Base-by-base conservation (phyloP, 2,888 invertebrate genomes). In the Salticus scenicus region DNA sequence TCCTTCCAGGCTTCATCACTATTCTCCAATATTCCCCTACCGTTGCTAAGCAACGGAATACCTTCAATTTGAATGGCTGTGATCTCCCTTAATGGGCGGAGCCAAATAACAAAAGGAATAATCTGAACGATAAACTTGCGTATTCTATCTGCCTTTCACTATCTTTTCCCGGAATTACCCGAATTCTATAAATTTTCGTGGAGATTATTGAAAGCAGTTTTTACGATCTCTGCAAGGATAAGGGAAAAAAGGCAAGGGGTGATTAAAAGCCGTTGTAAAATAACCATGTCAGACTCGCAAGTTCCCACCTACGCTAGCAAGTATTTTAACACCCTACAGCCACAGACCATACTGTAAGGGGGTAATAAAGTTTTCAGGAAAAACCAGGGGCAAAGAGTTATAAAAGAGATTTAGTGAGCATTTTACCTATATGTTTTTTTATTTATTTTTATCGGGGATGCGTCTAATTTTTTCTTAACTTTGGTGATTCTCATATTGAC, bases 191-290 rank as follows among this genome's bases (percentile, higher is more conserved):
- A 85, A 85, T 85, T 79, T 79, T 79, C 74, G 17, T 57, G 47
- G 14, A 64, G 79, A 63, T 66, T 82, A 82, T 71, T 82, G 82
- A 76, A 79, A 69, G 57, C 57, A 64, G 74, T 63, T 79, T n/a
- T 85, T 85, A 85, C 74, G 84, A 78, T 63, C 78, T 24, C n/a
- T 37, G 37, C 75, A 70, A 57, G 71, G 30, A 33, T 63, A 14
- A 33, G 42, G 77, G 69, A 85, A 74, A 85, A 85, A 74, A 73
- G 78, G 66, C 27, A 69, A 67, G 30, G 67, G 84, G 84, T 79
- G 84, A 78, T 85, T 85, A 85, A 85, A 85, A 78, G 84, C 37
- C 33, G 84, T 37, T 78, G 74, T 85, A 85, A 85, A 85, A 70
- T 74, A 72, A 37, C 73, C 75, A 47, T 82, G 82, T 82, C 71